Evolutionary conservation across 1,140 invertebrate genomes (phyloP), one percentile per base, ranked within the genome.

Genomic region (Drosophila arizonae): DNA sequence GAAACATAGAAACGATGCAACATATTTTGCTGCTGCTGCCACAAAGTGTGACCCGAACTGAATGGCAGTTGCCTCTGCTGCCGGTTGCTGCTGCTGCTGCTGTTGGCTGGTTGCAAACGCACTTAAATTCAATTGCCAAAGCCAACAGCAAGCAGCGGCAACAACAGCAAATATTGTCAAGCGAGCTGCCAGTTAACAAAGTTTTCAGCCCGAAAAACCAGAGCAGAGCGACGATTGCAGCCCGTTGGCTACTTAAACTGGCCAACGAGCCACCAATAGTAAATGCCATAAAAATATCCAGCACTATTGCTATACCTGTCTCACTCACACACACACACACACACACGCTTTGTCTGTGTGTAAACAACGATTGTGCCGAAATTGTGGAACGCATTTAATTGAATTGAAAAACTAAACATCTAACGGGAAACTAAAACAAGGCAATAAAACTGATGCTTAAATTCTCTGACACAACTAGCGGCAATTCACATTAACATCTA

Each of bases 91-190:
- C 4, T 56, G 71, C 17, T 17, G 33, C 10, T 24, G 21, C 33
- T 33, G 33, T 2, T 65, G 48, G 71, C 48, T 79, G 76, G 72
- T 79, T 65, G 36, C 33, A 36, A 36, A 10, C 33, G 69, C 84
- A 88, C 82, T 87, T 84, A 84, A 88, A 87, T 87, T 86, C 82
- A 86, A 86, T 86, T 86, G 82, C 46, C 62, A 15, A 48, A 36
- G 55, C 57, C 54, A 51, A 66, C 66, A 62, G 61, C 56, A 63
- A 66, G 69, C 69, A 30, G 56, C 39, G 60, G n/a, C 50, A 60
- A 11, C 65, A 77, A 45, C 72, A 68, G 73, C 82, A 84, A 88
- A 87, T 86, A 87, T 82, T 86, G 82, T 87, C 82, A 79, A 78
- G 63, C 64, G 41, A 69, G 66, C 64, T 41, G 56, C 50, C 48